Percentiles rank a stretch among this genome's conserved stretches.
phyloP scores from a whole-genome alignment of 2,113 vertebrate genomes.

The Vanacampus margaritifer region DNA sequence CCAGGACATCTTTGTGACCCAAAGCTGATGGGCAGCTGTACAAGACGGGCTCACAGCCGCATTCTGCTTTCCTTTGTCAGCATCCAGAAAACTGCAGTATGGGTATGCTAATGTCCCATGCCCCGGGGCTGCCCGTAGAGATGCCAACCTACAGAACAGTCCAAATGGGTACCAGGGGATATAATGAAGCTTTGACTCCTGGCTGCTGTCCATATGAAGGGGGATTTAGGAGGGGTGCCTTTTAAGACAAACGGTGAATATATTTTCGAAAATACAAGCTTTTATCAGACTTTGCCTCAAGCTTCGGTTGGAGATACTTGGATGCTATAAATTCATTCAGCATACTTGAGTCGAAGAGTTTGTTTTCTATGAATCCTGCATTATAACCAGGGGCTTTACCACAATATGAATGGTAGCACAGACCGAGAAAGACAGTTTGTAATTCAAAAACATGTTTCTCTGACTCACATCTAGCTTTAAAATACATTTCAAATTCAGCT shows the following conservation, averaged over 20 bases:
- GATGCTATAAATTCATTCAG: conserved; percentile 21
- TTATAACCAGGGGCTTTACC: conserved; percentile 4
- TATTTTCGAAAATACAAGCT: conserved; percentile 1
- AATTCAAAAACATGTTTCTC: conserved; percentile 21
- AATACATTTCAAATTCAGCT: conserved; percentile 12
- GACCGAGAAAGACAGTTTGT: conserved; percentile 15
- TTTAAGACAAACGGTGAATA: conserved; percentile 17
- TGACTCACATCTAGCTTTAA: conserved; percentile 24
- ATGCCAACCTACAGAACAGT: conserved; percentile 35
- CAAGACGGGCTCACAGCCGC: conserved; percentile 39
- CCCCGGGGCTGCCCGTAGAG: conserved; percentile 37
- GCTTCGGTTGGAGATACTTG: conserved; percentile 13
- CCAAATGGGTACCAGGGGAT: conserved; percentile 22
- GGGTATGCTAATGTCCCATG: conserved; percentile 53
- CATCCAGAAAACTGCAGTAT: conserved; percentile 37
- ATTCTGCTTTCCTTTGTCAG: conserved; percentile 45
- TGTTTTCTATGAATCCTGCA: conserved; percentile 8
- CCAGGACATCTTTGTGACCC: conserved; percentile 43
- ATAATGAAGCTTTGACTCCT: conserved; percentile 43
- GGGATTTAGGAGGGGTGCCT: conserved; percentile 36
- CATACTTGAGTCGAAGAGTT: conserved; percentile 9
- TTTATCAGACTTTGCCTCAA: conserved; percentile 21
- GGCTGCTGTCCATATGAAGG: conserved; percentile 39
- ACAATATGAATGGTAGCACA: conserved; percentile 14
- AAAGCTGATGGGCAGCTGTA: conserved; percentile 42